phyloP scores from a whole-genome alignment of 2,797 vertebrate genomes.

The Lacerta bilineata region DNA sequence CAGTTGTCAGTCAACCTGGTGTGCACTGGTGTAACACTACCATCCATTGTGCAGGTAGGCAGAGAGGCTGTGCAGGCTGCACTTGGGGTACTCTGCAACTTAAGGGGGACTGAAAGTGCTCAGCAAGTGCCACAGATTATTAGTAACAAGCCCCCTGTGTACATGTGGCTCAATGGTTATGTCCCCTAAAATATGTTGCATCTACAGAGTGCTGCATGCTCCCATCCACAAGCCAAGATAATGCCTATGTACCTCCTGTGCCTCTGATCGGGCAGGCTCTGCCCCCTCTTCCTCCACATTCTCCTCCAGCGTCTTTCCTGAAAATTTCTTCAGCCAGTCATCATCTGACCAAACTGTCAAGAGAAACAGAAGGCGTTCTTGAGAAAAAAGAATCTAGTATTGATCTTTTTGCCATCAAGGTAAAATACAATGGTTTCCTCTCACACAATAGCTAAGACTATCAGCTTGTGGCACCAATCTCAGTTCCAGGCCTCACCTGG shows the following conservation, averaged over 20 bases:
- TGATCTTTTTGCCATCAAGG: background rate
- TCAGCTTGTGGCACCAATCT: no score
- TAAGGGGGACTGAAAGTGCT: background rate
- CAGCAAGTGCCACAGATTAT: background rate
- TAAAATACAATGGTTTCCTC: background rate
- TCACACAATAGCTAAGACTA: no score
- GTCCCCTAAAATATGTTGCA: background rate
- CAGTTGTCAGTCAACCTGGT: no score
- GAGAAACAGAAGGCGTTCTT: constrained; percentile 43
- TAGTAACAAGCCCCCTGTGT: background rate
- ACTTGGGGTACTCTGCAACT: background rate
- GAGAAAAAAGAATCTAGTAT: background rate
- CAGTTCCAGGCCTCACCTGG: constrained; percentile 84
- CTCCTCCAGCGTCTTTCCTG: constrained; percentile 94
- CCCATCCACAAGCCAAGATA: background rate
- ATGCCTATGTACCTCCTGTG: constrained; percentile 83
- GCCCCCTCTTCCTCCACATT: constrained; percentile 83
- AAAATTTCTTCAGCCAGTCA: constrained; percentile 98
- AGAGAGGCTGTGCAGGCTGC: background rate
- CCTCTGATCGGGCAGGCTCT: constrained; percentile 80
- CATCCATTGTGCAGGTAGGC: background rate
- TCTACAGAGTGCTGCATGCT: no score
- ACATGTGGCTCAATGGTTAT: background rate
- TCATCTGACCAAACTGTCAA: constrained; percentile 95
- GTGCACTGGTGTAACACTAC: no score